These are phyloP conservation scores for Lingula anatina DNA, from an alignment of 2,888 invertebrate genomes.

Conservation along the genomic window DNA sequence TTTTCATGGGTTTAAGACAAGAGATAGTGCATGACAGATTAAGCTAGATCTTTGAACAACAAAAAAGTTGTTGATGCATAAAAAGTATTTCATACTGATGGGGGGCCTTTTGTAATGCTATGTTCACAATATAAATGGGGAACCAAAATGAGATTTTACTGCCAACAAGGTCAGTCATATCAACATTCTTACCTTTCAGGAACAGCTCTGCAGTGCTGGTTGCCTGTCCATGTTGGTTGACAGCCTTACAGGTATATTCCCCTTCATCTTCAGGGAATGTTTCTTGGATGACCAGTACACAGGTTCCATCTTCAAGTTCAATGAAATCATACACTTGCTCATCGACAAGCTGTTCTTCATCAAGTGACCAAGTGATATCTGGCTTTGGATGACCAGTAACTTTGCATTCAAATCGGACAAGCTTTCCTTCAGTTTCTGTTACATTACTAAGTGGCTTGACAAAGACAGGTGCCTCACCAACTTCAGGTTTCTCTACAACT, in stretches of 20 bases:
- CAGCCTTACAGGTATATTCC: constrained; percentile 90
- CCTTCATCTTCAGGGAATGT: constrained; percentile 95
- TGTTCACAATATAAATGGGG: not conserved
- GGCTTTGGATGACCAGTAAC: constrained; percentile 44
- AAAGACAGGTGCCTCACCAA: constrained; percentile 29
- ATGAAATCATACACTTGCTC: constrained; percentile 33
- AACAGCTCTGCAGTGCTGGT: constrained; percentile 61
- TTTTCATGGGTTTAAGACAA: too few relatives aligned
- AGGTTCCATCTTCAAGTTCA: constrained; percentile 54
- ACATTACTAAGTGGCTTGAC: constrained; percentile 23
- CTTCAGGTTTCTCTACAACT: too few relatives aligned
- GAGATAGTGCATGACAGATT: not conserved
- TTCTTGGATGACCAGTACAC: constrained; percentile 83
- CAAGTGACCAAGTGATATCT: constrained; percentile 73
- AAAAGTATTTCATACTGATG: not conserved
- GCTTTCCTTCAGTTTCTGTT: constrained; percentile 27
- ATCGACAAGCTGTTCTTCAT: constrained; percentile 61
- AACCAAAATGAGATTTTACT: not conserved
- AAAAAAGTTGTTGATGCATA: not conserved
- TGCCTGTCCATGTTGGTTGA: constrained; percentile 89
- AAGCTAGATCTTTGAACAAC: not conserved
- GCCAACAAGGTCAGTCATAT: too few relatives aligned
- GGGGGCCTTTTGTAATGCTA: not conserved
- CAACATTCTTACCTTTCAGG: not conserved
- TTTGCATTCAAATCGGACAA: constrained; percentile 28